Evolutionary conservation across 1,140 invertebrate species (phyloP).

Genomic region (Coelopa frigida): DNA sequence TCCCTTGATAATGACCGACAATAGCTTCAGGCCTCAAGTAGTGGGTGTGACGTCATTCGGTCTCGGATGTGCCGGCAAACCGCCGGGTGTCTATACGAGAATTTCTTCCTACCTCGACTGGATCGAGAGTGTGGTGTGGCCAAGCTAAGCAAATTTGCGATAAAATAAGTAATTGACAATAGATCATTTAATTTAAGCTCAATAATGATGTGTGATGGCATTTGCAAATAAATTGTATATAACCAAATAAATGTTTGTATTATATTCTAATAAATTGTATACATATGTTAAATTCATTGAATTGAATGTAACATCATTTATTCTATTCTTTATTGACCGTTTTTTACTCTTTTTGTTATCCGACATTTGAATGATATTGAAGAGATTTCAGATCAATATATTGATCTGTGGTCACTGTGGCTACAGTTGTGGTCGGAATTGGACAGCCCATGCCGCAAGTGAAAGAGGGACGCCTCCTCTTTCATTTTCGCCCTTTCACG

Average conservation of each 20-base stretch:
- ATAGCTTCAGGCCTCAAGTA: conserved; percentile 24
- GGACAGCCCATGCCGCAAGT: no score
- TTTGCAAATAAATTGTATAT: neutral
- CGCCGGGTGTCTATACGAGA: conserved; percentile 47
- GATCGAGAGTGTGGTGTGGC: conserved; percentile 45
- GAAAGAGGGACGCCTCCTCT: no score
- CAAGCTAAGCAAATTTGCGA: neutral
- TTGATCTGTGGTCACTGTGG: no score
- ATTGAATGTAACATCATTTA: no score
- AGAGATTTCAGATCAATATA: no score
- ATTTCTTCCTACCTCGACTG: conserved; percentile 46
- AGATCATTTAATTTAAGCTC: neutral
- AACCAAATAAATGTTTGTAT: neutral
- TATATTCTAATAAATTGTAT: neutral
- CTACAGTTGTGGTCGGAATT: no score
- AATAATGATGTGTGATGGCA: neutral
- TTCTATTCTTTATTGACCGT: no score
- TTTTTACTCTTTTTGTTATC: no score
- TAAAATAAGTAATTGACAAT: neutral
- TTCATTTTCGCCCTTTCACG: no score
- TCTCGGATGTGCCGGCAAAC: conserved; percentile 27
- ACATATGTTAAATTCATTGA: no score
- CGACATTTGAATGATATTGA: no score
- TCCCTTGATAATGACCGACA: conserved; percentile 16
- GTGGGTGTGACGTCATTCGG: conserved; percentile 40